A percentile compares a stretch with the other conserved stretches of the same genome.
These are phyloP conservation scores for Matsumyia berberina DNA, from an alignment of 2,888 invertebrate genomes.

Conservation along the genomic window DNA sequence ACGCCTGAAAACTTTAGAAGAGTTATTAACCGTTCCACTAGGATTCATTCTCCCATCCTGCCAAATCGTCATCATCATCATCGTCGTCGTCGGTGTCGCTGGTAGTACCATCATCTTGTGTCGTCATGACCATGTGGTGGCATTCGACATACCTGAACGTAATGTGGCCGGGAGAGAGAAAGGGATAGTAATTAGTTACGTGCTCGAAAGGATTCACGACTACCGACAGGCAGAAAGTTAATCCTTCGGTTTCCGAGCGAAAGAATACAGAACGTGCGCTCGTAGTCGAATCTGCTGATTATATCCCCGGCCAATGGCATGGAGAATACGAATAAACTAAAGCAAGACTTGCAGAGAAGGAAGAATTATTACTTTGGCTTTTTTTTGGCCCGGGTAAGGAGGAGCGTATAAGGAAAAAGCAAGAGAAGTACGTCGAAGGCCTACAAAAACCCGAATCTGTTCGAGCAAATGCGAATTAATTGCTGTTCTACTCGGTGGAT, in stretches of 20 bases:
- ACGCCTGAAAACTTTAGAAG: conserved; percentile 38
- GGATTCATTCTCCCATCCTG: conserved; percentile 11
- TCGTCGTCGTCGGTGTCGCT: conserved; percentile 2
- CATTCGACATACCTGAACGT: conserved; percentile 42
- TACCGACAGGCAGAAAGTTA: conserved; percentile 19
- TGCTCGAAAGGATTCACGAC: conserved; percentile 42
- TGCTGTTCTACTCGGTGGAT: conserved; percentile 40
- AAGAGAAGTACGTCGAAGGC: not conserved
- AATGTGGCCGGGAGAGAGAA: conserved; percentile 12
- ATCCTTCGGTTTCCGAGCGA: not conserved
- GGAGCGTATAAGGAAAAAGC: not conserved
- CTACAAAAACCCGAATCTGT: conserved; percentile 12
- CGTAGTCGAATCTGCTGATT: conserved; percentile 37
- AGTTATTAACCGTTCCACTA: conserved; percentile 20
- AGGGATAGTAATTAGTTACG: conserved; percentile 58
- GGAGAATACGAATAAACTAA: conserved; percentile 6
- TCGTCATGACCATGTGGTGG: conserved; percentile 31
- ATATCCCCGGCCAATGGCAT: conserved; percentile 16
- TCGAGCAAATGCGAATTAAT: conserved; percentile 41
- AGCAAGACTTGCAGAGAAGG: not conserved
- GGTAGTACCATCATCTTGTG: conserved; percentile 21
- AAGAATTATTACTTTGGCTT: conserved; percentile 49
- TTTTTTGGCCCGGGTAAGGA: conserved; percentile 5
- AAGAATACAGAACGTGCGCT: conserved; percentile 18
- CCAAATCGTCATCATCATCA: conserved; percentile 25